phyloP scores from a whole-genome alignment of 2,113 vertebrate species.

The Chamaetylas fuelleborni region DNA sequence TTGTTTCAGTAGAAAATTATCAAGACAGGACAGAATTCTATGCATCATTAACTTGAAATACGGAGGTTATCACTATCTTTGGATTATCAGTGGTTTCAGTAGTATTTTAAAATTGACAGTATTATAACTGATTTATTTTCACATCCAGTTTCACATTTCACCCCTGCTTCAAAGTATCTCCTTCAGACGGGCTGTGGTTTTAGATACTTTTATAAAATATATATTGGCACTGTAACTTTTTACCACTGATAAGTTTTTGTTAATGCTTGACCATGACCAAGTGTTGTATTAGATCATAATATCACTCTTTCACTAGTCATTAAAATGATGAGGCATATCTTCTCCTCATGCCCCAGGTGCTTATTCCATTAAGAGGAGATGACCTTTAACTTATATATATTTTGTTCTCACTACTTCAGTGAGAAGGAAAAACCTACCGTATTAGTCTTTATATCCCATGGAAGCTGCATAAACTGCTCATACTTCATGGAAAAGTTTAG shows the following conservation, averaged over 20 bases:
- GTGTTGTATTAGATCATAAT: not conserved
- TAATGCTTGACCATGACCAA: not conserved
- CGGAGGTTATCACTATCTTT: rapidly evolving
- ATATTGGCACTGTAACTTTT: not conserved
- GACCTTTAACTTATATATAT: not conserved
- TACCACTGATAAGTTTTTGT: not conserved
- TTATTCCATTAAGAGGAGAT: not conserved
- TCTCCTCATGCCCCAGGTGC: not conserved
- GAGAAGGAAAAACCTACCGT: not conserved
- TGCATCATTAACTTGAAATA: not conserved
- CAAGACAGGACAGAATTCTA: not conserved
- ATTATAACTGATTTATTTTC: not conserved
- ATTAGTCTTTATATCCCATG: not conserved
- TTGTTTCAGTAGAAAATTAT: not conserved
- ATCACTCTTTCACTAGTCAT: not conserved
- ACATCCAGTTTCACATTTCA: not conserved
- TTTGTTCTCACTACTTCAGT: not conserved
- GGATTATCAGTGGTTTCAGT: not conserved
- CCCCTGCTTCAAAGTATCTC: not conserved
- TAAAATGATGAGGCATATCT: not conserved
- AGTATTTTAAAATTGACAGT: not conserved
- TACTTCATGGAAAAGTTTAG: not conserved
- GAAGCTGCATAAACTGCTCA: not conserved
- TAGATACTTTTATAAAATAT: not conserved
- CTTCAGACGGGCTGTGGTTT: not conserved